phyloP scores from a whole-genome alignment of 1,140 invertebrate species.

The Temnothorax nylanderi region DNA sequence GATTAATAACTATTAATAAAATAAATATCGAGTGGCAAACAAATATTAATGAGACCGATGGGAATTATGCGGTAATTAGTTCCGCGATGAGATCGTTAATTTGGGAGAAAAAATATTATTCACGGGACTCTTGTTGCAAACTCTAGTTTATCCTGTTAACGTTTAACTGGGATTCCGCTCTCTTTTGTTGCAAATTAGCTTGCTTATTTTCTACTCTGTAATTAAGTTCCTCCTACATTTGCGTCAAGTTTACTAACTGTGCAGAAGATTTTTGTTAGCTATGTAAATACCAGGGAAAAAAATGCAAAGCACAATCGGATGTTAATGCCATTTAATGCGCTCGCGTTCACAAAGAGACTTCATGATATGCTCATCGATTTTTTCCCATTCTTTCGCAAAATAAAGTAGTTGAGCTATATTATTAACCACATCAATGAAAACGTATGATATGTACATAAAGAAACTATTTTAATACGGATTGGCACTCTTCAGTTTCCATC shows the following conservation, averaged over 20 bases:
- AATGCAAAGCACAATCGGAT: neutral
- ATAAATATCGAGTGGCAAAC: constrained; percentile 45
- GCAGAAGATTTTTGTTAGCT: neutral
- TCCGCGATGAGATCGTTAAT: constrained; percentile 1
- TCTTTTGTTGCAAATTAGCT: neutral
- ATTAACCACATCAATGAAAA: neutral
- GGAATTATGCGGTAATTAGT: constrained; percentile 34
- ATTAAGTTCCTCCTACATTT: constrained; percentile 15
- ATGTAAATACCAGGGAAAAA: neutral
- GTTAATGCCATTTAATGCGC: neutral
- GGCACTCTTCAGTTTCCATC: neutral
- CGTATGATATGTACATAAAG: neutral
- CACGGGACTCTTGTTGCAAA: neutral
- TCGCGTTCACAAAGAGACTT: neutral
- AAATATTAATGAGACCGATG: constrained; percentile 23
- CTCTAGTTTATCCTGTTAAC: neutral
- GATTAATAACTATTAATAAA: constrained; percentile 45
- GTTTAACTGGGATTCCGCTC: constrained; percentile 1
- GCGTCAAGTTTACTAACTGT: neutral
- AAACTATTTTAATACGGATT: neutral
- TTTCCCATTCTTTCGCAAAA: neutral
- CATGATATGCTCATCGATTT: neutral
- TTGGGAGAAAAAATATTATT: constrained; percentile 21
- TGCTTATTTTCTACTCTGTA: neutral
- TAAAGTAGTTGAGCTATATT: neutral